Evolutionary conservation across 92 coral and sea anemone genomes (phyloP), one percentile per base, ranked within the genome.

Genomic region (Epizoanthus ramosus): DNA sequence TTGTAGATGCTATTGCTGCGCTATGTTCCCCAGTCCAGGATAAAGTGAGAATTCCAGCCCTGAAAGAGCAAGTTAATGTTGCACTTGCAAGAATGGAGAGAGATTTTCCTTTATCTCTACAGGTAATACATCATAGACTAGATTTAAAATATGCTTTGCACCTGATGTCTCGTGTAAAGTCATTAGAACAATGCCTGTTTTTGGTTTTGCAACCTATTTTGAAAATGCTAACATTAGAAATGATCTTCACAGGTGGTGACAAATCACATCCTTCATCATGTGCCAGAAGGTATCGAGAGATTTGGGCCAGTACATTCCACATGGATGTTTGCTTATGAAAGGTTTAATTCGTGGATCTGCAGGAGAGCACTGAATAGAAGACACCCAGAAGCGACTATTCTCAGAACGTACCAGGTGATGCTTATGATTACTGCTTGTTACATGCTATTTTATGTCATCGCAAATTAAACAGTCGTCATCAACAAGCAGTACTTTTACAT

Each of bases 61-160:
- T 81, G 45, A 65, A 80, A 80, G 79, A 87, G 31, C 54, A 87
- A 81, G 83, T 87, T 47, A 41, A 19, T 73, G 75, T 87, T 28
- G 86, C 83, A 13, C 83, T 80, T 72, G 81, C 90, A 64, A 57
- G 31, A 25, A 10, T 64, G 25, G 86, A 87, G 68, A 65, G 86
- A 87, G 74, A 87, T 64, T 87, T 87, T 37, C 83, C 86, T 59
- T 50, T 86, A 53, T 86, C 89, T n/a, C 64, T 86, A 3, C 89
- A 86, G 88, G 88, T 85, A 85, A 61, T n/a, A n/a, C n/a, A n/a
- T n/a, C 68, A 25, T 23, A 66, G 14, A 8, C 28, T 66, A n/a
- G n/a, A n/a, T n/a, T n/a, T n/a, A n/a, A n/a, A n/a, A n/a, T n/a
- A n/a, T n/a, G n/a, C n/a, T n/a, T 25, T 25, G 21, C 4, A 63